Evolutionary conservation across 2,797 vertebrate genomes (phyloP), one percentile per base, ranked within the genome.

Genomic region (Botia almorhae): DNA sequence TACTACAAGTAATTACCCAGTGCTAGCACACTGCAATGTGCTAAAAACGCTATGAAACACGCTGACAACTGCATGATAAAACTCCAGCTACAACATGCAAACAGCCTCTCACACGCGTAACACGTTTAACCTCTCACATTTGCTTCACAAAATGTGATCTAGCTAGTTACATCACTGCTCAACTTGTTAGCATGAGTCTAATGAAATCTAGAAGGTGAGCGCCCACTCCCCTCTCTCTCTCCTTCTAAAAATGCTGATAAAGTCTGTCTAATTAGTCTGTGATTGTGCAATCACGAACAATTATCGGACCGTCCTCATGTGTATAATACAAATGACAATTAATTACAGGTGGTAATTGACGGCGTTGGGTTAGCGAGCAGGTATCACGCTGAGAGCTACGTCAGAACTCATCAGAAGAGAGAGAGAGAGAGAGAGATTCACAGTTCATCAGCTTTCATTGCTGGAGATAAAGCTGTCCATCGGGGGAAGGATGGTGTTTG

Each of bases 241-340:
- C 72, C 51, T 53, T 64, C 36, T 63, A 26, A 48, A 76, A 71
- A 81, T 60, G 76, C 74, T 56, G 69, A 81, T 81, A 69, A 82
- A 80, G 77, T 85, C 76, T 61, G 55, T 10, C 60, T 78, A 83
- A 84, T 85, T 85, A 84, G 77, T 67, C 70, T 46, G 29, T 82
- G 80, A 78, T 69, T 65, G 53, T 36, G 76, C 77, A 75, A 78
- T 77, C 80, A 81, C 55, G 50, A 78, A 56, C 58, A 51, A 78
- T 87, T 80, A 87, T 78, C 48, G 76, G 56, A 61, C 61, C 39
- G 6, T 63, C 71, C 53, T 67, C 74, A 70, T 46, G 81, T 43
- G 75, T 67, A 73, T 76, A 76, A 78, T 71, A 33, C 77, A 68
- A 82, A 77, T 77, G 79, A 53, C 33, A 77, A 80, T 74, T 78